Evolutionary conservation across 2,888 invertebrate genomes (phyloP), one percentile per base, ranked within the genome.

Genomic region (Pheosia gnoma): DNA sequence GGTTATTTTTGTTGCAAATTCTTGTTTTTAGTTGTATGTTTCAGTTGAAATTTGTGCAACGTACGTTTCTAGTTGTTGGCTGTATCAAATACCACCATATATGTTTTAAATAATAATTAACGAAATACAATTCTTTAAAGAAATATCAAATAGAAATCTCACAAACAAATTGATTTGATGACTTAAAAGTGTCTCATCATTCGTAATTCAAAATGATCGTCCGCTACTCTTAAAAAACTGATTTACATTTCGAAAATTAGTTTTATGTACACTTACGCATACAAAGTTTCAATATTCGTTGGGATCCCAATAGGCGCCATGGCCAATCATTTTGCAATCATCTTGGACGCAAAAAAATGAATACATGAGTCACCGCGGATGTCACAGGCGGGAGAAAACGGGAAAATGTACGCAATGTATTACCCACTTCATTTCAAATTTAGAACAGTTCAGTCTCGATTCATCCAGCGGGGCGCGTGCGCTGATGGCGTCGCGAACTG

Each of bases 341-440:
- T 43, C 25, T 56, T 56, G 43, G 43, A 52, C 64, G 66, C 62
- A 70, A 74, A 76, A 79, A 84, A 76, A 76, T 80, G 75, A 81
- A 83, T 81, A 80, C 68, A 69, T 87, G 88, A 89, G 66, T 89
- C 89, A 89, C 70, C 64, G 62, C 77, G 81, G 80, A 81, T 87
- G 86, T 87, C 86, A 84, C 83, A 66, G 72, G 51, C 77, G 77
- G 76, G 80, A 81, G 83, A 86, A 89, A 91, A 88, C 86, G 85
- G 85, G 88, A 86, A 90, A 93, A 91, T 90, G 84, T 86, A 89
- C 84, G 87, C 86, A 83, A 88, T 90, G 88, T 90, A 89, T 89
- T 90, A 91, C 82, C 86, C 90, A 89, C 90, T 90, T 88, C 86
- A 87, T 85, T 87, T 89, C 89, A 87, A 91, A 91, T 89, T 89